Conservation (phyloP, 2,113 vertebrate species). For the Acanthochromis polyacanthus region DNA sequence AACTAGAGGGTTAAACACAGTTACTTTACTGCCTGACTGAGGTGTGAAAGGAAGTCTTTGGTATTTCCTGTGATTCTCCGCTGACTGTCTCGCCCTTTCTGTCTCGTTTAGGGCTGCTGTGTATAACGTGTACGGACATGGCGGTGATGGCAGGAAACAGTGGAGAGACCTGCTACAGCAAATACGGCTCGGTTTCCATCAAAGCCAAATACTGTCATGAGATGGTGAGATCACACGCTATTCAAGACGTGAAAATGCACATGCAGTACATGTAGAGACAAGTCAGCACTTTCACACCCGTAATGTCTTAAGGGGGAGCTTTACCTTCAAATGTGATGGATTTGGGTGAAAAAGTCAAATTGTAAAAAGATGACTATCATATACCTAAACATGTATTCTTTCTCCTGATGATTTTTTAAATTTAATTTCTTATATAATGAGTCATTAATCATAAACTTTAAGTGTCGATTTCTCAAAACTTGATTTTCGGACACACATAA, state of each 20-base stretch:
- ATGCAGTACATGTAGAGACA: slow-evolving; percentile 12
- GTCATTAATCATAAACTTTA: too few species aligned
- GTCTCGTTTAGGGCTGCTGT: slow-evolving; percentile 87
- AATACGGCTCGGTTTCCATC: slow-evolving; percentile 92
- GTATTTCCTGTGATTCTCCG: not conserved
- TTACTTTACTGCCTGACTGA: too few species aligned
- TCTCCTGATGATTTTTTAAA: too few species aligned
- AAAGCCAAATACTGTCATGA: slow-evolving; percentile 95
- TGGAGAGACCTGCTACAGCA: slow-evolving; percentile 93
- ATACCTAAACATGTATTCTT: too few species aligned
- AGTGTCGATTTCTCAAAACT: too few species aligned
- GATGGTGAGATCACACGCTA: slow-evolving; percentile 87
- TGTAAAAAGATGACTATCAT: too few species aligned
- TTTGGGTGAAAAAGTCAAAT: too few species aligned
- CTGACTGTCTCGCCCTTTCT: not conserved
- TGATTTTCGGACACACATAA: too few species aligned
- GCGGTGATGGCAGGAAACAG: slow-evolving; percentile 93
- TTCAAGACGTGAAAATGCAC: not conserved
- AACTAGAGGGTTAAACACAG: not conserved
- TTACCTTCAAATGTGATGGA: too few species aligned
- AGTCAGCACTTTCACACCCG: not conserved
- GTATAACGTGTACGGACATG: slow-evolving; percentile 95
- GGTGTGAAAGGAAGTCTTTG: not conserved
- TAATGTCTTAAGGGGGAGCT: too few species aligned
- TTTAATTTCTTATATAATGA: too few species aligned